These are phyloP conservation scores for Pyralis farinalis DNA, from an alignment of 2,888 invertebrate species.

Conservation along the genomic window DNA sequence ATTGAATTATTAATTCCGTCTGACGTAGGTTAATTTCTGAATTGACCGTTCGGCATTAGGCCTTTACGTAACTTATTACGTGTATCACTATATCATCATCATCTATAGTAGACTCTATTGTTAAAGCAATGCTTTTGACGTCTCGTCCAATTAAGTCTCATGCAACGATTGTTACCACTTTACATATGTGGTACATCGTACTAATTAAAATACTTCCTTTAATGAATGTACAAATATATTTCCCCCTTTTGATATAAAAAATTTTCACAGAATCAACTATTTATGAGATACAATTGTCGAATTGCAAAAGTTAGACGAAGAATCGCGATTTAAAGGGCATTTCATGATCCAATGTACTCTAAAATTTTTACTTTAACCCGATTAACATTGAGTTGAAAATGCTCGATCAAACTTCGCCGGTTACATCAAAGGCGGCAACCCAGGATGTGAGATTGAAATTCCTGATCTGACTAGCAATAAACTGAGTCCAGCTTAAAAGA, in stretches of 20 bases:
- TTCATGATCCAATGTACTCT: no score
- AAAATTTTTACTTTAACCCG: conserved; percentile 29
- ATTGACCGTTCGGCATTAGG: no score
- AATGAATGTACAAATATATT: conserved; percentile 8
- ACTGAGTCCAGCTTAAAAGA: conserved; percentile 65
- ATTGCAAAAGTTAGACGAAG: conserved; percentile 14
- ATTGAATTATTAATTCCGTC: no score
- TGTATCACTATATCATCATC: no score
- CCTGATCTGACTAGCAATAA: conserved; percentile 79
- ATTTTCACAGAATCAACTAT: conserved; percentile 8
- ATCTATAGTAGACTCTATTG: no score
- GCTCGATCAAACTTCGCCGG: conserved; percentile 23
- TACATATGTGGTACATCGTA: background rate
- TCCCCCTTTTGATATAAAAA: conserved; percentile 6
- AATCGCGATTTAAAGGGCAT: conserved; percentile 15
- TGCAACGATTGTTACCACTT: no score
- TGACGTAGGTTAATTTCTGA: no score
- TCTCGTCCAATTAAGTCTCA: no score
- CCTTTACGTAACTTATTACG: no score
- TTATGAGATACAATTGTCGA: conserved; percentile 15
- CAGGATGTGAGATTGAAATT: conserved; percentile 78
- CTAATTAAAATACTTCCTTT: background rate
- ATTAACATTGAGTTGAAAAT: conserved; percentile 29
- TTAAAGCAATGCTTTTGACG: no score
- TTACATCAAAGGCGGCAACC: conserved; percentile 68